These are phyloP conservation scores for Dysmachus trigonus DNA, from an alignment of 2,888 invertebrate species.

Conservation along the genomic window DNA sequence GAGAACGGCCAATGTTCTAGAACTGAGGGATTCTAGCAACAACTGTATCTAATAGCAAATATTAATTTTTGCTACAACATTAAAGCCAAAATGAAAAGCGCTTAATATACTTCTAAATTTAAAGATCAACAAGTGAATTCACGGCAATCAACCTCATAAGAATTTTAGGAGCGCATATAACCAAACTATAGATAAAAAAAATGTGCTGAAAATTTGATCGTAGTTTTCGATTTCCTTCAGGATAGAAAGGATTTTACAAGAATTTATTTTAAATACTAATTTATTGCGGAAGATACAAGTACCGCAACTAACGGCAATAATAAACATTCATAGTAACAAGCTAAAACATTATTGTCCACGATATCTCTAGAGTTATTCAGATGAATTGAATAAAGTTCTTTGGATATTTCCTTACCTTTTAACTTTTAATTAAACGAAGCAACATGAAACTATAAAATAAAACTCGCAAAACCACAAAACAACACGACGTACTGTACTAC, in stretches of 20 bases:
- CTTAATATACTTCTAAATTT: too few species aligned
- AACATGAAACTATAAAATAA: neutral
- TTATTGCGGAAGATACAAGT: neutral
- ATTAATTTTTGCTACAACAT: too few species aligned
- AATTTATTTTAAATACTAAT: too few species aligned
- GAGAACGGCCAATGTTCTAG: too few species aligned
- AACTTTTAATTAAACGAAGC: neutral
- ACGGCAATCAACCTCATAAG: too few species aligned
- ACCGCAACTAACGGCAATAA: neutral
- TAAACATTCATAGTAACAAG: neutral
- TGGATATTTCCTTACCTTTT: neutral
- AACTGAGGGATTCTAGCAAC: too few species aligned
- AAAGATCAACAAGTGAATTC: too few species aligned
- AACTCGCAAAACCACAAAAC: neutral
- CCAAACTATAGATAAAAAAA: neutral
- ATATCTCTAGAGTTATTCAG: neutral
- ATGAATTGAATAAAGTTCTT: neutral
- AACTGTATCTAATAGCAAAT: too few species aligned
- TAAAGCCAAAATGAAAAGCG: too few species aligned
- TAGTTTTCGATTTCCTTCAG: neutral
- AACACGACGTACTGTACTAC: neutral
- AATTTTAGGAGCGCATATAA: neutral
- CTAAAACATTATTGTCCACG: neutral
- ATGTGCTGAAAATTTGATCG: neutral
- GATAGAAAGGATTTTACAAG: too few species aligned